Evolutionary conservation across 2,888 invertebrate genomes (phyloP).

Genomic region (Bhutanitis thaidina): DNA sequence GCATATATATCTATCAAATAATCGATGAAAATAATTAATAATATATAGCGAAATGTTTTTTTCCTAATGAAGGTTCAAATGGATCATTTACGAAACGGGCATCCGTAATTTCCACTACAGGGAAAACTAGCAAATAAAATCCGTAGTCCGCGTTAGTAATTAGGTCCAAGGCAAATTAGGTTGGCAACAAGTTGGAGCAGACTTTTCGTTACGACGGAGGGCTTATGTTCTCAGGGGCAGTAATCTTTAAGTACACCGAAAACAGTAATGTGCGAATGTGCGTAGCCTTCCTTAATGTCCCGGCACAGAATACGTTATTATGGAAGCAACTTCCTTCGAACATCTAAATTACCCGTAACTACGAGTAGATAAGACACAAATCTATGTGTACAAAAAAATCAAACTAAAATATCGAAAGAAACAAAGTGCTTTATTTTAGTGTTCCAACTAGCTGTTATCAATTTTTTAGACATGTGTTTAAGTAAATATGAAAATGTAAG

Average conservation of each 20-base stretch:
- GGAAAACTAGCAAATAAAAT: constrained; percentile 36
- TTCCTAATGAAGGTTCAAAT: no score
- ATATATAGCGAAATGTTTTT: no score
- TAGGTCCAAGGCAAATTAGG: constrained; percentile 37
- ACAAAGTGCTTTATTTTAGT: no score
- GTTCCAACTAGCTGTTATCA: no score
- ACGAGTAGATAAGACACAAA: no score
- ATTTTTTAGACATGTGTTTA: no score
- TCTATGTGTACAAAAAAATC: no score
- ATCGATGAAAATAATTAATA: no score
- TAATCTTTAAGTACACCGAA: constrained; percentile 28
- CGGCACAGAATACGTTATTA: background rate
- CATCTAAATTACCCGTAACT: no score
- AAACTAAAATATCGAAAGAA: no score
- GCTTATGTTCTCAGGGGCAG: constrained; percentile 24
- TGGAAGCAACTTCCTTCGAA: background rate
- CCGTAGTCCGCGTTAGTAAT: constrained; percentile 36
- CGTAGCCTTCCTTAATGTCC: constrained; percentile 10
- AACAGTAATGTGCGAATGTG: constrained; percentile 18
- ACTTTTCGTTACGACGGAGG: constrained; percentile 8
- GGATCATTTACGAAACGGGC: background rate
- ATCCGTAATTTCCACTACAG: constrained; percentile 18
- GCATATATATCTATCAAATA: no score
- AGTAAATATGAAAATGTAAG: no score
- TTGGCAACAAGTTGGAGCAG: constrained; percentile 36